Conservation (phyloP, 2,888 invertebrate species). For the Rhimphoctona megacephalus region DNA sequence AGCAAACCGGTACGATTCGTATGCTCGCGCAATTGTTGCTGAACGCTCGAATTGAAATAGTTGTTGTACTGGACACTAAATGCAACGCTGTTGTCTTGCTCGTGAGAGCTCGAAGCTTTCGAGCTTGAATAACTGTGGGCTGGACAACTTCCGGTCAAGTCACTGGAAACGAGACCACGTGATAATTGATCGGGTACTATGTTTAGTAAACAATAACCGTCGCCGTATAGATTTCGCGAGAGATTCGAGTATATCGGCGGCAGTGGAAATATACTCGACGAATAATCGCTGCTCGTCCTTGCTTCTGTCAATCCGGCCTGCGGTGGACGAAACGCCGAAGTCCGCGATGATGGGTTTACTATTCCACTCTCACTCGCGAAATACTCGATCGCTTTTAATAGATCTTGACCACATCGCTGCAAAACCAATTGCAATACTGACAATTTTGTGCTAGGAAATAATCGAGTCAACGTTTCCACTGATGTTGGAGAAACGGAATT, state of each 20-base stretch:
- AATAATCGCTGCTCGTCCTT: constrained; percentile 65
- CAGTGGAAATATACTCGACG: constrained; percentile 66
- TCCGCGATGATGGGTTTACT: constrained; percentile 72
- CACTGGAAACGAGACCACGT: constrained; percentile 69
- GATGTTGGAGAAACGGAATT: constrained; percentile 89
- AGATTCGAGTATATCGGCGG: constrained; percentile 78
- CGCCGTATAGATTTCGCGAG: constrained; percentile 77
- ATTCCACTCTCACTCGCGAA: constrained; percentile 85
- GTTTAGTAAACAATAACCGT: constrained; percentile 80
- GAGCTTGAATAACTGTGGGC: constrained; percentile 44
- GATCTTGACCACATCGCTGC: constrained; percentile 95
- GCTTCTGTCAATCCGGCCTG: constrained; percentile 60
- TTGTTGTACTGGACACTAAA: constrained; percentile 78
- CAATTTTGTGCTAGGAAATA: constrained; percentile 96
- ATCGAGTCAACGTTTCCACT: constrained; percentile 93
- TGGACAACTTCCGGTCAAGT: constrained; percentile 45
- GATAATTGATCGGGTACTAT: constrained; percentile 79
- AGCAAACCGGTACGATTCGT: constrained; percentile 65
- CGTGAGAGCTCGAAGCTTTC: constrained; percentile 64
- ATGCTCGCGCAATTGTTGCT: constrained; percentile 79
- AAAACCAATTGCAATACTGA: constrained; percentile 96
- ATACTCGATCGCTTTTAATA: constrained; percentile 95
- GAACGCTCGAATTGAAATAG: constrained; percentile 76
- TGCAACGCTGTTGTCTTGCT: constrained; percentile 75
- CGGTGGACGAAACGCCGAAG: constrained; percentile 74